Base-by-base conservation (phyloP, 2,113 vertebrate genomes). In the Stercorarius parasiticus region DNA sequence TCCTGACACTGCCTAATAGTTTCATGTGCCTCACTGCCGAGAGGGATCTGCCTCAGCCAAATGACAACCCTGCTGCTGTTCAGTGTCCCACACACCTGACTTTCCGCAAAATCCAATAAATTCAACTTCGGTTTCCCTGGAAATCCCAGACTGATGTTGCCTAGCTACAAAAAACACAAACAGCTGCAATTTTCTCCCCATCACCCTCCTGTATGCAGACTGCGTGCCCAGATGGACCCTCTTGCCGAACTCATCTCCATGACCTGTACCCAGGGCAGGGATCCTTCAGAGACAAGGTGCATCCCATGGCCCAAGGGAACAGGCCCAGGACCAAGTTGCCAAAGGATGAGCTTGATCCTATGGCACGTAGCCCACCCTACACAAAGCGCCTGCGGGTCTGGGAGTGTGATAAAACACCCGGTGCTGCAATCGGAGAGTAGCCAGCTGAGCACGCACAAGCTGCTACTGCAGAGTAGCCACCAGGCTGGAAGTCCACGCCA, bases 301-400 rank as follows among this genome's bases (percentile, higher is more conserved):
- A 78, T 53, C 38, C 23, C 6, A 1, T 30, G 56, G 70, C 27
- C 30, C 69, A 73, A 40, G 12, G 49, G 40, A 82, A 76, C 15
- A 58, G 49, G 15, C 43, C 22, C 55, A 40, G 15, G 11, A 67
- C 30, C 42, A 78, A 85, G 50, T 2, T 83, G 26, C 9, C 38
- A 36, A 1, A 3, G 45, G 25, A 42, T 21, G 4, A 40, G 10
- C 8, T 13, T 53, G 34, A 43, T 62, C 26, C 66, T 59, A 27
- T 7, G 38, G 34, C 53, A 77, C 22, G 4, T 7, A 20, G 83
- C 26, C 36, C 55, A 42, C 7, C 6, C 19, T 11, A 11, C 1
- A 0, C 56, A 15, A 49, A 78, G 22, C 2, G 5, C n/a, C 50
- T 0, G 0, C 55, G 74, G 4, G 6, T 58, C 65, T 61, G 64